These are phyloP conservation scores for Eleginops maclovinus DNA, from an alignment of 2,113 vertebrate species.

Conservation along the genomic window DNA sequence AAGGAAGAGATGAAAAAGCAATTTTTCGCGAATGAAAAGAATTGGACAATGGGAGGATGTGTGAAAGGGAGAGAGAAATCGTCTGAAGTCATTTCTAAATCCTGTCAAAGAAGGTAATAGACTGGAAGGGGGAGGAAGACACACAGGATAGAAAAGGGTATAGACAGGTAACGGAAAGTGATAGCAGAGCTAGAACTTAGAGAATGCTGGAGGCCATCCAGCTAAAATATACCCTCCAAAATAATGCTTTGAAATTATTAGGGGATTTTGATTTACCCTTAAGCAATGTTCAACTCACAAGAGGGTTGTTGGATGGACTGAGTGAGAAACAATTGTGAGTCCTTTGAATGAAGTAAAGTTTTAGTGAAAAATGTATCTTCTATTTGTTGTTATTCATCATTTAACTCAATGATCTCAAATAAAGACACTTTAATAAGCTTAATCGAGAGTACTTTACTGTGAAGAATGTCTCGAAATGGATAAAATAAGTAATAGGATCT, in stretches of 20 bases:
- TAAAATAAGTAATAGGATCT: background rate
- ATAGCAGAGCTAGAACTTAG: constrained; percentile 23
- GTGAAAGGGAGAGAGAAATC: constrained; percentile 40
- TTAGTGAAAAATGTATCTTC: background rate
- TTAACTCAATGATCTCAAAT: background rate
- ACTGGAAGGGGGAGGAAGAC: constrained; percentile 7
- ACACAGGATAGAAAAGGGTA: constrained; percentile 3
- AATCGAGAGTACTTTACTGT: background rate
- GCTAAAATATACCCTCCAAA: background rate
- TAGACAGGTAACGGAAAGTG: constrained; percentile 25
- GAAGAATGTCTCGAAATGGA: constrained; percentile 1
- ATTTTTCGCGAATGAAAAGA: constrained; percentile 53
- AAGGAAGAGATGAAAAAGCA: constrained; percentile 50
- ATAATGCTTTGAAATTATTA: constrained; percentile 6
- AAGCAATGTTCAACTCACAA: background rate
- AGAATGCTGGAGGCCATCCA: background rate
- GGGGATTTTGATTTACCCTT: background rate
- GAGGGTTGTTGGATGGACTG: background rate
- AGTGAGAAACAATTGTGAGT: background rate
- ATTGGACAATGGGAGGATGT: constrained; percentile 43
- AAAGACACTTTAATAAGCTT: background rate
- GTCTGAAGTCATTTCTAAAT: constrained; percentile 57
- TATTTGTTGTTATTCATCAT: constrained; percentile 6
- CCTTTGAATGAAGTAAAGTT: background rate
- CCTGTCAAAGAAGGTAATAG: constrained; percentile 44